These are phyloP conservation scores for Nestor notabilis DNA, from an alignment of 2,113 vertebrate genomes.

Conservation along the genomic window DNA sequence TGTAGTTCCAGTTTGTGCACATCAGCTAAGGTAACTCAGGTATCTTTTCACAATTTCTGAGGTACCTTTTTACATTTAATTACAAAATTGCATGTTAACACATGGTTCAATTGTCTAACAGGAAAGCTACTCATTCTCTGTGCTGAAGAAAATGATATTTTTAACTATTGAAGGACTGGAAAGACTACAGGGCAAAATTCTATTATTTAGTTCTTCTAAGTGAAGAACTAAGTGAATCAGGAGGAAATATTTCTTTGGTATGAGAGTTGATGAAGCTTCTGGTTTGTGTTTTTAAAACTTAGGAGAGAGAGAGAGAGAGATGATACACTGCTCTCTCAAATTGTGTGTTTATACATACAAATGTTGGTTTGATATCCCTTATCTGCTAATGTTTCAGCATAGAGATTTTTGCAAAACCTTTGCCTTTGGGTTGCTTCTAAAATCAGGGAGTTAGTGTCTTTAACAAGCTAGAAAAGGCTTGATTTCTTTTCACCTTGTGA, in stretches of 20 bases:
- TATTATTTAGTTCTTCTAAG: not conserved
- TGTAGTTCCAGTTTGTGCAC: not conserved
- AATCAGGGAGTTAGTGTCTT: not conserved
- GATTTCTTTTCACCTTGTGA: not conserved
- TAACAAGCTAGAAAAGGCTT: not conserved
- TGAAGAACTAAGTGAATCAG: not conserved
- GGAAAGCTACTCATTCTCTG: not conserved
- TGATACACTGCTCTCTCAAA: not conserved
- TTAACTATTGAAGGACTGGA: not conserved
- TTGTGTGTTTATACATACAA: not conserved
- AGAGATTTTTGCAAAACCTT: not conserved
- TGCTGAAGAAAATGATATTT: not conserved
- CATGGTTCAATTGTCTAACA: not conserved
- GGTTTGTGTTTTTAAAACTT: not conserved
- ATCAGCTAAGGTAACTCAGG: not conserved
- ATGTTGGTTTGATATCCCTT: not conserved
- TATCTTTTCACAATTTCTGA: not conserved
- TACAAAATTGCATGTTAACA: not conserved
- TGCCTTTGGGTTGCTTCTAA: not conserved
- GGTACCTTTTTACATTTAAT: not conserved
- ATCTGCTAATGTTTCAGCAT: not conserved
- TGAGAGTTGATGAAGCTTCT: not conserved
- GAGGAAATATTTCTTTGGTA: not conserved
- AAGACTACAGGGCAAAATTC: not conserved
- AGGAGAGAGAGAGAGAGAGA: not conserved